phyloP scores from a whole-genome alignment of 2,113 vertebrate genomes.

The Corythornis cristatus region DNA sequence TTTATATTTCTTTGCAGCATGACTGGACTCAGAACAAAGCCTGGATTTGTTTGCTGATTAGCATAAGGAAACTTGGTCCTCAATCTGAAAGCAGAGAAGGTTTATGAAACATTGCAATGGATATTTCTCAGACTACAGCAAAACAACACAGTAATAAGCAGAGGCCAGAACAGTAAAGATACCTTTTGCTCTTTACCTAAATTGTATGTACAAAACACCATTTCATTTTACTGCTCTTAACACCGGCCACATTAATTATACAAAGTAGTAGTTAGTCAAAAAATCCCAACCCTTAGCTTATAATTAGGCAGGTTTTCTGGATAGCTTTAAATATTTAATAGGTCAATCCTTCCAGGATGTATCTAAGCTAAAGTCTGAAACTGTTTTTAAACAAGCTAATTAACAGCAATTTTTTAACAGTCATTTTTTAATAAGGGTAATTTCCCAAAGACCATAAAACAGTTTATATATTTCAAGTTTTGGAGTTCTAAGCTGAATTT shows the following conservation, averaged over 20 bases:
- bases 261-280: neutral
- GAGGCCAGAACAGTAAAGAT: neutral
- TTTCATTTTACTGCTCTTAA: neutral
- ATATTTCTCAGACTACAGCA: neutral
- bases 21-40: slow-evolving; percentile 90
- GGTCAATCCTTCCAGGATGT: neutral
- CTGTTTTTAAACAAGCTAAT: neutral
- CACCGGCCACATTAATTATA: neutral
- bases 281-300: neutral
- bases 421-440: neutral
- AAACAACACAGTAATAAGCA: neutral
- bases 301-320: neutral
- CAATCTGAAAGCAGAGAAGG: slow-evolving; percentile 78
- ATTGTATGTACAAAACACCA: neutral
- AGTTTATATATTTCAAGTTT: neutral
- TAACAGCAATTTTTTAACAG: neutral
- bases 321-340: neutral
- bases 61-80: slow-evolving; percentile 82
- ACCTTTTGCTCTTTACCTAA: neutral
- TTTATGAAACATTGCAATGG: slow-evolving; percentile 23
- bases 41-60: slow-evolving; percentile 84
- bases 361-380: neutral
- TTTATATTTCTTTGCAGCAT: slow-evolving; percentile 84
- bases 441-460: neutral
- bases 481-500: neutral